Conservation (phyloP, 1,140 invertebrate species). For the Limonius californicus region DNA sequence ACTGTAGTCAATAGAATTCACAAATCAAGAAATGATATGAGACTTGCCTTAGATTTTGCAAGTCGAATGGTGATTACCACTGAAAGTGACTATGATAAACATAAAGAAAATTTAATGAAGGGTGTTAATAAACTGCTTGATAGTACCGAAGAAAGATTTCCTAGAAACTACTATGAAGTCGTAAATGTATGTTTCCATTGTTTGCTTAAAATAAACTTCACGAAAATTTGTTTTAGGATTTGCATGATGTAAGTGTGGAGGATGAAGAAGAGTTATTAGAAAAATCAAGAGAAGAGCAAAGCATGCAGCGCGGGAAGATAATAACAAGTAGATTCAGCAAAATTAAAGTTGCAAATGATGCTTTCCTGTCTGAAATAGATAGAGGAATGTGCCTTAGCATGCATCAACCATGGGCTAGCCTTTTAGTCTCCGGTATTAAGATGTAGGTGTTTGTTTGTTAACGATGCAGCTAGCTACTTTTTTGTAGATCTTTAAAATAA, state of each 20-base stretch:
- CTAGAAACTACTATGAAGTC: constrained; percentile 30
- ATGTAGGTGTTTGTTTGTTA: constrained; percentile 56
- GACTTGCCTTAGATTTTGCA: constrained; percentile 81
- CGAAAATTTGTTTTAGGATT: background rate
- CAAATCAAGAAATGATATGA: constrained; percentile 62
- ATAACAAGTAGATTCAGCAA: background rate
- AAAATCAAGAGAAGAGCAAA: too few species aligned
- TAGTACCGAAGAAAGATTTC: constrained; percentile 25
- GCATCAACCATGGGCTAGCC: constrained; percentile 94
- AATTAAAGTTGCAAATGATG: constrained; percentile 56
- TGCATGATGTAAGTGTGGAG: too few species aligned
- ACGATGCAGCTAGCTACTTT: too few species aligned
- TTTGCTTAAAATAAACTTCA: background rate
- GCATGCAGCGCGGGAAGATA: too few species aligned
- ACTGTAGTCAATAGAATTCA: constrained; percentile 68
- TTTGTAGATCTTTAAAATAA: too few species aligned
- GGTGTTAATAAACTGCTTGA: constrained; percentile 32
- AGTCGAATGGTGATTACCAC: constrained; percentile 57
- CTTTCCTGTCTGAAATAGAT: constrained; percentile 85
- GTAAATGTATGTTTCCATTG: background rate
- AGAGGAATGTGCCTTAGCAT: constrained; percentile 86
- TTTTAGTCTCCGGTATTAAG: constrained; percentile 89
- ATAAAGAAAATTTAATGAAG: constrained; percentile 25
- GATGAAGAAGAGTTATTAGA: too few species aligned
- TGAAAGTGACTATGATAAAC: constrained; percentile 29